Evolutionary conservation across 2,888 invertebrate species (phyloP), one percentile per base, ranked within the genome.

Genomic region (Dasypolia templi): DNA sequence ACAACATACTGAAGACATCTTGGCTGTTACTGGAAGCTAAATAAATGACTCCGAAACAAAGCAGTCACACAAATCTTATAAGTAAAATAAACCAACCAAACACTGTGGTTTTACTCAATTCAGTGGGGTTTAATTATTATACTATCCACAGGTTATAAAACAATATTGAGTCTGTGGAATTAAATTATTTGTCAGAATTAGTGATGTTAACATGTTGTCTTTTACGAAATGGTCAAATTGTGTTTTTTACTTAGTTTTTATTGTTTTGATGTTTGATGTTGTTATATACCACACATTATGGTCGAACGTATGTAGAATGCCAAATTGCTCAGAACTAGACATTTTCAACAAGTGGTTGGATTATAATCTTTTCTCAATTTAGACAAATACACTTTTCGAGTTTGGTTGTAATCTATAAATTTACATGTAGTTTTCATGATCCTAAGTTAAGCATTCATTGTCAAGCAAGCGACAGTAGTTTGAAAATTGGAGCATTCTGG

Each of bases 1-100:
- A 97, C 98, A 98, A 97, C 98, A 99, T 96, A 98, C 98, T 95
- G 98, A 97, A 96, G 98, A 98, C 98, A 98, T 98, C 83, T 91
- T 94, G 89, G 87, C 89, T 82, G 77, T 81, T 88, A 83, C 84
- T 86, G 88, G 75, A 84, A 88, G 77, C 84, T 86, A 86, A 82
- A 85, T 90, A 89, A 87, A 89, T 86, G 86, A 76, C 75, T 84
- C 72, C 74, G 86, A 90, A 91, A 90, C 82, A 91, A 92, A 91
- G 88, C 87, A 92, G 86, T 89, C 89, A 90, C 90, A 89, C 87
- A 90, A 91, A 89, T 89, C 89, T 88, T 89, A 89, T 91, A 92
- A 91, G 83, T 91, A 92, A 91, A 90, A 81, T 85, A 92, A 93
- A 90, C 84, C 87, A 93, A 90, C 84, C 87, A 91, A 91, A 91